These are phyloP conservation scores for Aphis gossypii DNA, from an alignment of 1,140 invertebrate species.

Conservation along the genomic window DNA sequence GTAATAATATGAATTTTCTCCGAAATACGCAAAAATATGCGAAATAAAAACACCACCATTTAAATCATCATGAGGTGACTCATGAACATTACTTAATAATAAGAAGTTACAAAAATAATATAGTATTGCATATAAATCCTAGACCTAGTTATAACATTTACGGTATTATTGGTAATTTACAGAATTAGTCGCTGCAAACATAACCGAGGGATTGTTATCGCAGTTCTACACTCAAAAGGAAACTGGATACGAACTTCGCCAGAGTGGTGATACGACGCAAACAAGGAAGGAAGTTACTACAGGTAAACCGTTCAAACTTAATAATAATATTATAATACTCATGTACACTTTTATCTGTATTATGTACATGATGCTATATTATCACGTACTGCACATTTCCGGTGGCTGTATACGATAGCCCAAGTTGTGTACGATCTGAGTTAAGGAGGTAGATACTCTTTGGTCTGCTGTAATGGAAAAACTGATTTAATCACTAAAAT, in stretches of 20 bases:
- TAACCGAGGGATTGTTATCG: slow-evolving; percentile 65
- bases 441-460: neutral
- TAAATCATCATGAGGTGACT: too few relatives aligned
- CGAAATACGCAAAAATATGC: too few relatives aligned
- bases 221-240: slow-evolving; percentile 65
- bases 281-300: slow-evolving; percentile 63
- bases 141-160: neutral
- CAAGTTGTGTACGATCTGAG: neutral
- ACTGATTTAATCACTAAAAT: neutral
- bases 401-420: neutral
- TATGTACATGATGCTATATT: neutral
- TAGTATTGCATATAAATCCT: too few relatives aligned
- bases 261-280: slow-evolving; percentile 65
- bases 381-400: neutral
- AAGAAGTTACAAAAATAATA: too few relatives aligned
- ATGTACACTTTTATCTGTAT: neutral
- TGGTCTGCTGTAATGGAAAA: neutral
- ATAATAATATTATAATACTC: neutral
- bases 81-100: too few relatives aligned
- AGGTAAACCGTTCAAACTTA: slow-evolving; percentile 59
- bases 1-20: too few relatives aligned
- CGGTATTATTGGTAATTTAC: neutral
- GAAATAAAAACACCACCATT: too few relatives aligned
- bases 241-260: slow-evolving; percentile 61
- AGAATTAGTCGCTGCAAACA: slow-evolving; percentile 47